These are phyloP conservation scores for Enoplosus armatus DNA, from an alignment of 2,797 vertebrate genomes.

Conservation along the genomic window DNA sequence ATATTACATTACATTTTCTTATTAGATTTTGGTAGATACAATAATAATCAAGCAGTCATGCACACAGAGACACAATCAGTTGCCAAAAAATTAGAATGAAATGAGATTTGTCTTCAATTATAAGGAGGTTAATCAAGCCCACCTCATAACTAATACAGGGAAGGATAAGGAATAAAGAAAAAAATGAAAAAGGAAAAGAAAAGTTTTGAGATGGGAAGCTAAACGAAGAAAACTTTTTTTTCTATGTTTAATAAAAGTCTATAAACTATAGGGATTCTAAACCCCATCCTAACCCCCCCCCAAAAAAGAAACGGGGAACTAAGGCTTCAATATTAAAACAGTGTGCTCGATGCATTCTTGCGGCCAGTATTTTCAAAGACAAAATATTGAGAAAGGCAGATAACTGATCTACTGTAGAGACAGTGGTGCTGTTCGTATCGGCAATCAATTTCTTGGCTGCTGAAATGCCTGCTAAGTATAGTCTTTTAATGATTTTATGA, in stretches of 20 bases:
- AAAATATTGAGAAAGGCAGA: conserved; percentile 17
- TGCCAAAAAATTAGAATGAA: not conserved
- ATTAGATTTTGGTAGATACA: not conserved
- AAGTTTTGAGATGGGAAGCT: not conserved
- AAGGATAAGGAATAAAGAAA: not conserved
- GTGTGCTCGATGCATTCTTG: not conserved
- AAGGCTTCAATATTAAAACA: not conserved
- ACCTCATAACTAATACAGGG: not conserved
- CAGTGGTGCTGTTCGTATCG: conserved; percentile 9
- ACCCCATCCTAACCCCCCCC: not conserved
- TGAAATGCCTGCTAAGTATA: conserved; percentile 53
- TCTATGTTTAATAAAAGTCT: not conserved
- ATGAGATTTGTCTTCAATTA: not conserved
- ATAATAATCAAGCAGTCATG: not conserved
- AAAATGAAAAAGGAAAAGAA: too few relatives aligned
- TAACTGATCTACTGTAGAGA: conserved; percentile 30
- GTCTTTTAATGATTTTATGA: conserved; percentile 49
- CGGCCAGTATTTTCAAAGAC: not conserved
- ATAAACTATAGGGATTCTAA: not conserved
- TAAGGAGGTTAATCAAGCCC: not conserved
- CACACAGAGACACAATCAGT: not conserved
- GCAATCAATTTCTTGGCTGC: conserved; percentile 58
- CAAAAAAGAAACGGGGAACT: not conserved
- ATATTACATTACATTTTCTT: not conserved
- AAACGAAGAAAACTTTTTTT: not conserved